Percentiles rank a stretch among this genome's conserved stretches.
These are phyloP conservation scores for Clarias pachynema DNA, from an alignment of 2,797 vertebrate genomes.

Conservation along the genomic window DNA sequence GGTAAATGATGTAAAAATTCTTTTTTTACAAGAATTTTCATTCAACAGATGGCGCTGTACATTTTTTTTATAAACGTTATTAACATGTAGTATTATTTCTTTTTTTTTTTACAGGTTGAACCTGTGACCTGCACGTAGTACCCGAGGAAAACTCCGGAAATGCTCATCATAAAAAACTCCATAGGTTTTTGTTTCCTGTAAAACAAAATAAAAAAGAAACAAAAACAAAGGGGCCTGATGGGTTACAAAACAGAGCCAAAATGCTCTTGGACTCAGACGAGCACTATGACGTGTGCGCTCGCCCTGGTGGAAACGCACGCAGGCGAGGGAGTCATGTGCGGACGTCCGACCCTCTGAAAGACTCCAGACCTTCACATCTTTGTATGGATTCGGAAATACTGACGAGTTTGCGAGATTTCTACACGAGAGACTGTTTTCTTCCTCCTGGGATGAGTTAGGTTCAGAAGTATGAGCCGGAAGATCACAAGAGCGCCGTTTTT, in stretches of 20 bases:
- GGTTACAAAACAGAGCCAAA: conserved; percentile 43
- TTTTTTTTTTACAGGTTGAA: conserved; percentile 26
- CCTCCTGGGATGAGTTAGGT: conserved; percentile 16
- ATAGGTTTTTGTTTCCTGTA: conserved; percentile 5
- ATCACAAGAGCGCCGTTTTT: conserved; percentile 43
- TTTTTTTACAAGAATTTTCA: too few relatives aligned
- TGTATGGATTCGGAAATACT: conserved; percentile 30
- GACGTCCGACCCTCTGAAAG: conserved; percentile 37
- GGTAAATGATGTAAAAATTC: too few relatives aligned
- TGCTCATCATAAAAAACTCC: conserved; percentile 4
- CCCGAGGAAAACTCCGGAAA: background rate
- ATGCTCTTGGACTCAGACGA: conserved; percentile 39
- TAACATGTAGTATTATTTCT: conserved; percentile 11
- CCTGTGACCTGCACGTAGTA: background rate
- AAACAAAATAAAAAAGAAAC: conserved; percentile 1
- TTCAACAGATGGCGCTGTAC: too few relatives aligned
- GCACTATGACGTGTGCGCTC: background rate
- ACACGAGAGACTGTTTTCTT: conserved; percentile 27
- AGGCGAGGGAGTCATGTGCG: conserved; percentile 1
- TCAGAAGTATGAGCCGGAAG: conserved; percentile 47
- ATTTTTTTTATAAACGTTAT: background rate
- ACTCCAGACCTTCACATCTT: conserved; percentile 1
- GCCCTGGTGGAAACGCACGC: background rate
- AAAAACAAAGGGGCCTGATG: conserved; percentile 24
- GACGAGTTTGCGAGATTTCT: conserved; percentile 30